These are phyloP conservation scores for Noturus placidus DNA, from an alignment of 2,113 vertebrate genomes.

Conservation along the genomic window DNA sequence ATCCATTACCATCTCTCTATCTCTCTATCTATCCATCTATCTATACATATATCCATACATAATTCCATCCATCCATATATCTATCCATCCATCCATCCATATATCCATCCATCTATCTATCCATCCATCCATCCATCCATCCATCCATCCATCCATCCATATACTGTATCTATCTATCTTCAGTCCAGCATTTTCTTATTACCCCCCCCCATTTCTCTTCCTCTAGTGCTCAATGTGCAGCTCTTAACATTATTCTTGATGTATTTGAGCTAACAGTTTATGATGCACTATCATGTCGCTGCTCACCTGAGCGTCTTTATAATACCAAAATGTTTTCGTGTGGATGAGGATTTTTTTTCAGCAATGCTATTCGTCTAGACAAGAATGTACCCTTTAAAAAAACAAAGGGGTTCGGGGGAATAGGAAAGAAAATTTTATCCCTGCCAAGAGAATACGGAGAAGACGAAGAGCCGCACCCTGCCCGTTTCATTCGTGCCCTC, in stretches of 20 bases:
- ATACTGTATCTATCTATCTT: not conserved
- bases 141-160: not conserved
- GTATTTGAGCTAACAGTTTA: not conserved
- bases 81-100: too few relatives aligned
- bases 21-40: not conserved
- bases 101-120: too few relatives aligned
- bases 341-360: not conserved
- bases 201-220: not conserved
- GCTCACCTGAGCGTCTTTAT: not conserved
- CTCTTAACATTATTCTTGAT: not conserved
- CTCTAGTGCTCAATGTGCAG: not conserved
- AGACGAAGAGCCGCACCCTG: not conserved
- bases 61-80: too few relatives aligned
- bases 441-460: not conserved
- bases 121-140: too few relatives aligned
- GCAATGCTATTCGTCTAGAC: not conserved
- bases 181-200: not conserved
- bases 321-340: not conserved
- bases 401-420: not conserved
- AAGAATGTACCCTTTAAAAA: not conserved
- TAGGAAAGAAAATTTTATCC: too few relatives aligned
- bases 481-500: not conserved
- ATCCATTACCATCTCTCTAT: too few relatives aligned
- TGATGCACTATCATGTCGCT: not conserved
- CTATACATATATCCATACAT: too few relatives aligned